Percentiles rank a stretch among this genome's conserved stretches.
Evolutionary conservation across 2,113 vertebrate genomes (phyloP).

Genomic region (Calidris pugnax): DNA sequence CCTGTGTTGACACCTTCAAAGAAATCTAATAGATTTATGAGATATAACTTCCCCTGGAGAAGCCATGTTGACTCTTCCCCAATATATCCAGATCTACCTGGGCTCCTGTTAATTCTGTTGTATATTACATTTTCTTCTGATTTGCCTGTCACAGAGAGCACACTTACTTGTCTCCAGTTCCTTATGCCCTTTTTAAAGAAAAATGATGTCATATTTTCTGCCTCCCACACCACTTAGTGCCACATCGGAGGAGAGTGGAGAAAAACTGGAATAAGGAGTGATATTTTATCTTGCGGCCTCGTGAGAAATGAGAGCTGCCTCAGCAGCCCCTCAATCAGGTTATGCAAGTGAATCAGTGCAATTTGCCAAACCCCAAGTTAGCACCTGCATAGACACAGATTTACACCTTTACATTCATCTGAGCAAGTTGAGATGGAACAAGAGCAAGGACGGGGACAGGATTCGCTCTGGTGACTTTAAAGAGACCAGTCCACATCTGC

Average conservation of each 20-base stretch:
- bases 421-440: background rate
- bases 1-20: background rate
- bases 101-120: background rate
- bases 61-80: background rate
- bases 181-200: background rate
- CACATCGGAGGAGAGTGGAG: background rate
- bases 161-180: background rate
- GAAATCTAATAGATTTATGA: background rate
- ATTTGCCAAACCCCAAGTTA: background rate
- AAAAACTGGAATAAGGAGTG: background rate
- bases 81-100: background rate
- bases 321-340: slow-evolving; percentile 12
- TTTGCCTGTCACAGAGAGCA: background rate
- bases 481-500: background rate
- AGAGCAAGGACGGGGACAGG: background rate
- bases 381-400: background rate
- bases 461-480: background rate
- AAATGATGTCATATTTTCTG: background rate
- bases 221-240: background rate
- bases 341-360: background rate
- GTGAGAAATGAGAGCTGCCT: background rate
- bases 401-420: background rate
- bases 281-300: background rate
- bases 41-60: background rate
- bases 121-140: background rate